These are phyloP conservation scores for Drosophila takahashii DNA, from an alignment of 1,140 invertebrate genomes.

Conservation along the genomic window DNA sequence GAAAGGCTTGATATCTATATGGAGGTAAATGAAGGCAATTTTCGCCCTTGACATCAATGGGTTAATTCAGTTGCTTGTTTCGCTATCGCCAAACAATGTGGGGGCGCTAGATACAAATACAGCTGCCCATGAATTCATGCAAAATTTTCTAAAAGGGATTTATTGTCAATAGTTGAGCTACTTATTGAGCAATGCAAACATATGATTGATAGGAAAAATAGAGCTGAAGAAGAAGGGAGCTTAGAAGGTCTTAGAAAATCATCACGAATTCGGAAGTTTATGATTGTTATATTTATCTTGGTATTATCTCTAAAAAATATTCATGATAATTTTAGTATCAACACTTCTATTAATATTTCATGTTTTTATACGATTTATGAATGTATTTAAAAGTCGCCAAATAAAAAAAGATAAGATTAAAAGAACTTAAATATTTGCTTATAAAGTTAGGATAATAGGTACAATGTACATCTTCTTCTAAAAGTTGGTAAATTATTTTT, in stretches of 20 bases:
- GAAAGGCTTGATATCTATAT: slow-evolving; percentile 24
- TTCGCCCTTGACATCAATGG: slow-evolving; percentile 38
- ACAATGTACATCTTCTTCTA: neutral
- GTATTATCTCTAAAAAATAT: neutral
- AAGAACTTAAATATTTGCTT: too few relatives aligned
- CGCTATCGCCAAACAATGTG: slow-evolving; percentile 48
- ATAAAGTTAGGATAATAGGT: too few relatives aligned
- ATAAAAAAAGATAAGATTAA: too few relatives aligned
- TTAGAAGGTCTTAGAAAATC: neutral
- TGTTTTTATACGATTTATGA: too few relatives aligned
- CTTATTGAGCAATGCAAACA: neutral
- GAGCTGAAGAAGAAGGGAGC: neutral
- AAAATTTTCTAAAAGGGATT: neutral
- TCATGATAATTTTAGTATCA: neutral
- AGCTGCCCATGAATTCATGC: slow-evolving; percentile 41
- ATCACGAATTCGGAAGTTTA: too few relatives aligned
- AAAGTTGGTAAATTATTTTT: neutral
- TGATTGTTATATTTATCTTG: too few relatives aligned
- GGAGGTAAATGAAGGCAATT: slow-evolving; percentile 36
- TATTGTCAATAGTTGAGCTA: neutral
- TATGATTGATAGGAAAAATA: neutral
- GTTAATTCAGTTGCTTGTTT: slow-evolving; percentile 45
- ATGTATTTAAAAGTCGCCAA: too few relatives aligned
- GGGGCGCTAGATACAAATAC: slow-evolving; percentile 52
- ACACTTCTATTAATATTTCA: too few relatives aligned